Evolutionary conservation across 2,888 invertebrate species (phyloP).

Genomic region (Falcaria lacertinaria): DNA sequence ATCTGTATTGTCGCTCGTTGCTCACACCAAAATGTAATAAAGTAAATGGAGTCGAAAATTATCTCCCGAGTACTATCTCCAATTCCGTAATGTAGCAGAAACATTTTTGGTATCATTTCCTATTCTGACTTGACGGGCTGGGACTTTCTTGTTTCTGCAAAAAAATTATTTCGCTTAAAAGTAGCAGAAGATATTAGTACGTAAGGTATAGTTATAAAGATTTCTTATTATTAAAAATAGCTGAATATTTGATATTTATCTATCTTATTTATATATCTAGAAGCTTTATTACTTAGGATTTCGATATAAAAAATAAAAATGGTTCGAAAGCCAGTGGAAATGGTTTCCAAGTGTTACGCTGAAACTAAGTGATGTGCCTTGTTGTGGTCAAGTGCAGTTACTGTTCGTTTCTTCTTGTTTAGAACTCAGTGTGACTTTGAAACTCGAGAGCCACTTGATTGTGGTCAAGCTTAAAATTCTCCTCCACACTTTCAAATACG

Average conservation of each 20-base stretch:
- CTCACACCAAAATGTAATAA: constrained; percentile 48
- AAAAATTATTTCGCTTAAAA: not conserved
- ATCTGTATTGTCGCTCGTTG: constrained; percentile 21
- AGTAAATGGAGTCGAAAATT: constrained; percentile 57
- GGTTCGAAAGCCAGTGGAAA: constrained; percentile 22
- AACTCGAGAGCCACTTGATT: constrained; percentile 26
- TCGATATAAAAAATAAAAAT: constrained; percentile 29
- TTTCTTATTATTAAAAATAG: no score
- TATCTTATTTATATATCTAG: no score
- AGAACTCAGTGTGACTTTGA: constrained; percentile 43
- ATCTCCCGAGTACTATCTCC: constrained; percentile 36
- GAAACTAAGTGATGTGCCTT: constrained; percentile 71
- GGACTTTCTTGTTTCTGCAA: not conserved
- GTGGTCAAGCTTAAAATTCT: not conserved
- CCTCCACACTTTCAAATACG: not conserved
- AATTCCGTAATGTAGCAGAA: constrained; percentile 33
- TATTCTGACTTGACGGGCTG: constrained; percentile 9
- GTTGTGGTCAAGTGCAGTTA: constrained; percentile 66
- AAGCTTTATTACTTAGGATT: no score
- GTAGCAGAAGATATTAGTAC: no score
- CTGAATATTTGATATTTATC: no score
- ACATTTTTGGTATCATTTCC: constrained; percentile 33
- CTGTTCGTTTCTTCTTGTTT: constrained; percentile 46
- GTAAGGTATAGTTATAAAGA: no score
- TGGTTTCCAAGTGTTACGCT: constrained; percentile 41